Percentiles rank a stretch among this genome's conserved stretches.
These are phyloP conservation scores for Rhagologus leucostigma DNA, from an alignment of 2,113 vertebrate genomes.

Conservation along the genomic window DNA sequence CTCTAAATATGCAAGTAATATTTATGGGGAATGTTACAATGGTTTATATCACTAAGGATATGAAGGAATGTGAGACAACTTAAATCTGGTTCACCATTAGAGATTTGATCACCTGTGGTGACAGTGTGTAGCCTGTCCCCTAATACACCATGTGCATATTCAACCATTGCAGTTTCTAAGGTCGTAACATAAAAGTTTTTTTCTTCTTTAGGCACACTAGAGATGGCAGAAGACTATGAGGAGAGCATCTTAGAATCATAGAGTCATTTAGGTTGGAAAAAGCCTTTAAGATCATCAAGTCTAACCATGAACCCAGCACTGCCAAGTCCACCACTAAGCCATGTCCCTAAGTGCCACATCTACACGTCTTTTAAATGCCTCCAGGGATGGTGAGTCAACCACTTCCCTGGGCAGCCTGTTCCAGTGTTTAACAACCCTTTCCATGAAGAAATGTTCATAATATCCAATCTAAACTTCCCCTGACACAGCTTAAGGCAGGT, in stretches of 20 bases:
- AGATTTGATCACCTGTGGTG: neutral
- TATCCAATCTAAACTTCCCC: neutral
- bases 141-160: fast-evolving
- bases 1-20: neutral
- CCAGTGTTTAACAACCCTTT: neutral
- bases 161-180: neutral
- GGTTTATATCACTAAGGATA: neutral
- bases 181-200: fast-evolving
- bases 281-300: neutral
- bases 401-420: neutral
- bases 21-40: neutral
- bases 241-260: neutral
- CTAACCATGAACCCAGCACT: neutral
- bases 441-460: neutral
- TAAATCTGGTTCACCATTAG: neutral
- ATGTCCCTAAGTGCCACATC: neutral
- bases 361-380: neutral
- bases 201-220: fast-evolving
- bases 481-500: neutral
- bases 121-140: neutral
- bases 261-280: neutral
- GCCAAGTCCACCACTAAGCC: neutral
- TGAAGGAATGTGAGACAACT: neutral
- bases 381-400: neutral
- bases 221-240: neutral